Conservation (phyloP, 2,888 invertebrate species). For the Drosophila mayaguana region DNA sequence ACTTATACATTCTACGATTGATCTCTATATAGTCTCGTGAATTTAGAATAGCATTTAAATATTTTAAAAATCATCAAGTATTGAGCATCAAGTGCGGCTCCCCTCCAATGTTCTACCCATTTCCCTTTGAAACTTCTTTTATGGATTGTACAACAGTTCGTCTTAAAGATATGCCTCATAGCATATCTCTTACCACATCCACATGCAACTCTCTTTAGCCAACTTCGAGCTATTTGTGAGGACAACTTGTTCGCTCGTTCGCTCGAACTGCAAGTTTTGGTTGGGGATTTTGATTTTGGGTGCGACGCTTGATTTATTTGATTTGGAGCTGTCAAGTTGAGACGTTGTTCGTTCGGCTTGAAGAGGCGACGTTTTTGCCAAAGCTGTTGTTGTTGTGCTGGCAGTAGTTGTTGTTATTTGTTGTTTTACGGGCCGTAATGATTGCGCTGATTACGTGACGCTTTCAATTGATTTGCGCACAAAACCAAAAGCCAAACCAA, state of each 20-base stretch:
- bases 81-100: neutral
- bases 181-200: slow-evolving; percentile 13
- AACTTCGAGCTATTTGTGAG: slow-evolving; percentile 22
- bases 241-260: slow-evolving; percentile 57
- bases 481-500: slow-evolving; percentile 32
- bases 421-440: slow-evolving; percentile 54
- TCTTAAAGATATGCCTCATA: neutral
- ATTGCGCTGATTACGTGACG: slow-evolving; percentile 79
- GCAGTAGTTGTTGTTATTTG: slow-evolving; percentile 19
- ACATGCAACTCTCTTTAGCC: slow-evolving; percentile 36
- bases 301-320: slow-evolving; percentile 73
- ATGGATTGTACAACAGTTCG: neutral
- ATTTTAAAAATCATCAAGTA: neutral
- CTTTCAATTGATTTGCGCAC: slow-evolving; percentile 74
- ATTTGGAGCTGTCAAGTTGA: slow-evolving; percentile 46
- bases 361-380: slow-evolving; percentile 47
- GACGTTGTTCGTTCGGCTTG: slow-evolving; percentile 20
- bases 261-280: slow-evolving; percentile 46
- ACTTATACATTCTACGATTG: too few relatives aligned
- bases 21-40: too few relatives aligned
- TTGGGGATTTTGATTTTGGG: slow-evolving; percentile 44
- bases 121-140: neutral
- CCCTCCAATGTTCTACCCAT: neutral
- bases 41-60: too few relatives aligned
- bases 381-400: slow-evolving; percentile 35